Base-by-base conservation (phyloP, 2,888 invertebrate species). In the Cylindroiulus punctatus region DNA sequence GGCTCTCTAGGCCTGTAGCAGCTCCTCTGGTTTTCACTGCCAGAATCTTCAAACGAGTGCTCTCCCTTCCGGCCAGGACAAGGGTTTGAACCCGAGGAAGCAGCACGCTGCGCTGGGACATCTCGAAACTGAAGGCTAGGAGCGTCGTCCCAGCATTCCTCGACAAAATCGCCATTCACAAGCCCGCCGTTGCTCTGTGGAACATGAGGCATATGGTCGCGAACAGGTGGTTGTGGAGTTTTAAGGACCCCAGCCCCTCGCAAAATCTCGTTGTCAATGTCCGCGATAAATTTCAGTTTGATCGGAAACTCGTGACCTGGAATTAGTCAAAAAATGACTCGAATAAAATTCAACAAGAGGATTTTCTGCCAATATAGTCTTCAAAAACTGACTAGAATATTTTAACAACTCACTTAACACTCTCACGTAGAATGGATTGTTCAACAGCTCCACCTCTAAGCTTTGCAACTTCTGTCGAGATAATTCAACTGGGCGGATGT, bases 231-330 rank as follows among this genome's bases (percentile, higher is more conserved):
- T 0, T 36, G n/a, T n/a, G n/a, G 4, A 36, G 82, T 40, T 22
- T 36, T 82, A 0, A 65, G 7, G n/a, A 82, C 10, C 0, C 36
- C 82, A 19, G 4, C 10, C 1, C 22, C 22, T n/a, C n/a, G n/a
- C 14, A 82, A 36, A 22, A 82, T 82, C 3, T 17, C 82, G 7
- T 42, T 82, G 36, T 42, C 36, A 1, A 32, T 82, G 36, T 32
- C 82, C 7, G 14, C 32, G 36, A n/a, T 82, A 36, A 82, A 82
- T 82, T 82, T 26, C 82, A 82, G 36, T 82, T 82, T 82, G 22
- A 65, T 65, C 26, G 65, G 65, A 26, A 26, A 22, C 8, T 26
- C 65, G 26, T 65, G 65, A 26, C 26, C 65, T 65, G 22, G 19
- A 26, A 65, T 52, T 1, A 19, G 4, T 10, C 65, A 22, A 65